A percentile compares a stretch with the other conserved stretches of the same genome.
These are phyloP conservation scores for Hystrix brachyura DNA, from an alignment of 2,113 vertebrate genomes.

Conservation along the genomic window DNA sequence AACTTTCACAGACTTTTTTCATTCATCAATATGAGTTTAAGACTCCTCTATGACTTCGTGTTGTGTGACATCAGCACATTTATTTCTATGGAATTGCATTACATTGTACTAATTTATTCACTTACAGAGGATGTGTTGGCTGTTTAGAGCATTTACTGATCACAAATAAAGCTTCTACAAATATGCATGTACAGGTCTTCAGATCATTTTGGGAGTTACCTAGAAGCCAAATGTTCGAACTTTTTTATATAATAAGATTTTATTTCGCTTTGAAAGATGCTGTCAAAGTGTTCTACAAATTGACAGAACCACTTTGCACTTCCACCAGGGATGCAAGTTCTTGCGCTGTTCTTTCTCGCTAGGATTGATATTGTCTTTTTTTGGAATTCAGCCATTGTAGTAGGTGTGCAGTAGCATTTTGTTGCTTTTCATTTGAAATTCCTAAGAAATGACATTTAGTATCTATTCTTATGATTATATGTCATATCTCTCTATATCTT, in stretches of 20 bases:
- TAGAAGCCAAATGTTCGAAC: neutral
- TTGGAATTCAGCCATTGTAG: neutral
- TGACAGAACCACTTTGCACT: neutral
- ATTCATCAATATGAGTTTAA: neutral
- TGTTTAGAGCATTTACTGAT: neutral
- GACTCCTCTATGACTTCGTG: neutral
- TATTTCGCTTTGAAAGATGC: neutral
- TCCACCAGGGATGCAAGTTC: neutral
- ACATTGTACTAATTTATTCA: neutral
- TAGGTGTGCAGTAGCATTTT: fast-evolving
- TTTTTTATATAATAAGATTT: neutral
- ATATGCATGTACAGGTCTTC: neutral
- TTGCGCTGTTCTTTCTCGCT: neutral
- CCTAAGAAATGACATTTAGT: neutral
- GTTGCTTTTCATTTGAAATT: neutral
- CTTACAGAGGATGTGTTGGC: neutral
- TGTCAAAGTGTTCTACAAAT: neutral
- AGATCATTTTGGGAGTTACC: neutral
- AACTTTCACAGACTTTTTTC: neutral
- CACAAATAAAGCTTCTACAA: neutral
- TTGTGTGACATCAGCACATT: neutral
- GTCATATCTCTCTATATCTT: fast-evolving
- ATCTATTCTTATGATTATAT: neutral
- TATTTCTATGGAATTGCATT: neutral
- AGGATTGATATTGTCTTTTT: neutral